Evolutionary conservation across 2,888 invertebrate species (phyloP).

Genomic region (Gnatocerus cornutus): DNA sequence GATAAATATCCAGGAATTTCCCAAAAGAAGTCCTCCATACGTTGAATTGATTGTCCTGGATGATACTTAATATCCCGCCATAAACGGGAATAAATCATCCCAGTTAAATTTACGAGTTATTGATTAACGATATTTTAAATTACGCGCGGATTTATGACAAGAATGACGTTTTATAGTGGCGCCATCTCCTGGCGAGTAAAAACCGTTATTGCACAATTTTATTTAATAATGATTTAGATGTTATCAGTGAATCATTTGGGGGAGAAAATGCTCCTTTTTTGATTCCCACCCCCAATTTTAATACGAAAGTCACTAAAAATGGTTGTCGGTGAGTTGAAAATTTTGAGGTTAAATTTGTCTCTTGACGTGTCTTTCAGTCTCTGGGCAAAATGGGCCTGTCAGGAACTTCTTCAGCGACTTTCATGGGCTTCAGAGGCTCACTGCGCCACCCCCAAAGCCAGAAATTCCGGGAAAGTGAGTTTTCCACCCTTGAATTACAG

Average conservation of each 20-base stretch:
- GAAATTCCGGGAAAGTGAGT: slow-evolving; percentile 32
- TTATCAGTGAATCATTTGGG: background rate
- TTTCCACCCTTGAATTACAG: background rate
- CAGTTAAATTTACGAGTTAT: too few species aligned
- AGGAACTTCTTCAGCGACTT: slow-evolving; percentile 61
- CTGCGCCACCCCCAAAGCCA: slow-evolving; percentile 44
- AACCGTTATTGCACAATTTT: background rate
- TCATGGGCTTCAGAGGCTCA: slow-evolving; percentile 59
- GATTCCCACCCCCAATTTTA: background rate
- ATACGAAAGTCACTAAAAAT: background rate
- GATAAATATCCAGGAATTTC: too few species aligned
- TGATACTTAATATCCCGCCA: too few species aligned
- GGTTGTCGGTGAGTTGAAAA: slow-evolving; percentile 37
- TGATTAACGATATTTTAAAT: too few species aligned
- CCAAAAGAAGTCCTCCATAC: too few species aligned
- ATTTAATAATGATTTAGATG: background rate
- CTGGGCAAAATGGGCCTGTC: slow-evolving; percentile 6
- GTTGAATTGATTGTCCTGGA: too few species aligned
- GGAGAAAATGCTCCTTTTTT: background rate
- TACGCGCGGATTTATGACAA: too few species aligned
- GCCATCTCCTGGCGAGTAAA: too few species aligned
- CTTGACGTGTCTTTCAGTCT: slow-evolving; percentile 6
- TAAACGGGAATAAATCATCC: too few species aligned
- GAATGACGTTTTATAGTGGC: too few species aligned
- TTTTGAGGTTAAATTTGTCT: slow-evolving; percentile 5